Evolutionary conservation across 2,888 invertebrate genomes (phyloP).

Genomic region (Alsophila aescularia): DNA sequence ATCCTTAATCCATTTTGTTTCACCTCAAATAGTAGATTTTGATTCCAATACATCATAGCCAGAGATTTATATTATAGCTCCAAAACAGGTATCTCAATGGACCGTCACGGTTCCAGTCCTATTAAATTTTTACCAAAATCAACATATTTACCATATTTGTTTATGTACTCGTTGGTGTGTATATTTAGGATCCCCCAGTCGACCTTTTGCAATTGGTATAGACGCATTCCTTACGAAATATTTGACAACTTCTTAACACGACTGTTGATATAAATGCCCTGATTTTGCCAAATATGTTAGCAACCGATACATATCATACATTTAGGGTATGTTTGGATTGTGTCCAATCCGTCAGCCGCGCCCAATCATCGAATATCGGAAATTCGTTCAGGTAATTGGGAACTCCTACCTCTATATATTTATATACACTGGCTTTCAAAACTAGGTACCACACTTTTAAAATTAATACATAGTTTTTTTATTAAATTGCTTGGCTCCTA

Average conservation of each 20-base stretch:
- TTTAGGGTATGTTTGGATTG: not conserved
- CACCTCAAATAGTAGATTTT: too few species aligned
- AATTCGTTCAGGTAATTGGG: constrained; percentile 59
- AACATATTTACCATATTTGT: not conserved
- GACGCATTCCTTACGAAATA: too few species aligned
- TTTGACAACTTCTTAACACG: too few species aligned
- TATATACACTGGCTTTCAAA: too few species aligned
- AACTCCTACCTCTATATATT: constrained; percentile 15
- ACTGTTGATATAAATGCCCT: too few species aligned
- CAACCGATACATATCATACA: not conserved
- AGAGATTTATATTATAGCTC: too few species aligned
- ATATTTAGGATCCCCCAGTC: not conserved
- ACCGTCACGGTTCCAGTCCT: not conserved
- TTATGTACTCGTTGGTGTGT: not conserved
- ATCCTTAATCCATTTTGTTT: too few species aligned
- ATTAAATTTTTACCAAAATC: not conserved
- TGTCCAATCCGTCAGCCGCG: constrained; percentile 5
- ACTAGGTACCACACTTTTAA: too few species aligned
- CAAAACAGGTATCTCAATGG: not conserved
- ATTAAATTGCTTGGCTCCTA: too few species aligned
- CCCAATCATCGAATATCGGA: constrained; percentile 43
- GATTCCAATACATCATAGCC: too few species aligned
- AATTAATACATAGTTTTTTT: too few species aligned
- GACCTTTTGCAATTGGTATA: too few species aligned
- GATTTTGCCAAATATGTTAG: not conserved